These are phyloP conservation scores for Stegodyphus mimosarum DNA, from an alignment of 1,140 invertebrate genomes.

Conservation along the genomic window DNA sequence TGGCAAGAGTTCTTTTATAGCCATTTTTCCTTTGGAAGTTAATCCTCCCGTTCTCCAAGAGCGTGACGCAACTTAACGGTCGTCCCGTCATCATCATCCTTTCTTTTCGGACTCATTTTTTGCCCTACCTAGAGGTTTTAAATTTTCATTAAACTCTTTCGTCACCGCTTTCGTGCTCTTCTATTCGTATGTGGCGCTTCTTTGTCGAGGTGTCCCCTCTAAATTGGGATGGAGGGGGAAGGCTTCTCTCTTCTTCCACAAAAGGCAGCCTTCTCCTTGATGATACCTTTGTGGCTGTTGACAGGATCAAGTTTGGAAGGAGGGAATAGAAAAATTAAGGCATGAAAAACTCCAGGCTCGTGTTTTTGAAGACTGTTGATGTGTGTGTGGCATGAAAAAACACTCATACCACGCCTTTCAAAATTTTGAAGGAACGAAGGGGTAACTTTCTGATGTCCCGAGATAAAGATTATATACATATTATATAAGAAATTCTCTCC, in stretches of 20 bases:
- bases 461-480: too few species aligned
- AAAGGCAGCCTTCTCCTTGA: slow-evolving; percentile 34
- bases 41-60: slow-evolving; percentile 13
- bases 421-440: neutral
- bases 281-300: slow-evolving; percentile 41
- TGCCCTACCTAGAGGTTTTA: slow-evolving; percentile 34
- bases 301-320: slow-evolving; percentile 46
- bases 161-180: slow-evolving; percentile 38
- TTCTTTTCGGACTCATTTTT: slow-evolving; percentile 14
- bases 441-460: too few species aligned
- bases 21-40: neutral
- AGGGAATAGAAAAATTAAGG: slow-evolving; percentile 23
- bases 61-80: slow-evolving; percentile 29
- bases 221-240: slow-evolving; percentile 18
- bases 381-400: slow-evolving; percentile 2
- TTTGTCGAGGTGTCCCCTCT: neutral
- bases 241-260: slow-evolving; percentile 9
- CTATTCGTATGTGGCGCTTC: neutral
- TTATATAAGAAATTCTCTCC: neutral
- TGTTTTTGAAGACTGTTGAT: neutral
- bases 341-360: slow-evolving; percentile 21
- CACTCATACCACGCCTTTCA: slow-evolving; percentile 19
- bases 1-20: slow-evolving; percentile 26
- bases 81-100: slow-evolving; percentile 18
- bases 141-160: slow-evolving; percentile 61